A percentile compares a stretch with the other conserved stretches of the same genome.
phyloP scores from a whole-genome alignment of 2,797 vertebrate genomes.

The Oophaga sylvatica region DNA sequence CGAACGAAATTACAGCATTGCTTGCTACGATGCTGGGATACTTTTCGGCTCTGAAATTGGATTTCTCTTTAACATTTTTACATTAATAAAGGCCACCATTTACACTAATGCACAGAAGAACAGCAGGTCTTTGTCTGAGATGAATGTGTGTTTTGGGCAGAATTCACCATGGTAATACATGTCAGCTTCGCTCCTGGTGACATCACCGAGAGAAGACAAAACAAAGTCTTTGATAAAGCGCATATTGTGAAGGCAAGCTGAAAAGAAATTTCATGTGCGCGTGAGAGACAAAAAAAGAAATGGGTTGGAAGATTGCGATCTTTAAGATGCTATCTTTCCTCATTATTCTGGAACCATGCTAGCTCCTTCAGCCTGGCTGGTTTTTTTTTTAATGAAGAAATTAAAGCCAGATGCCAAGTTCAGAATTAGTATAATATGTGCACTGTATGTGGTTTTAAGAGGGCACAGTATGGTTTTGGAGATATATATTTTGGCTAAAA shows the following conservation, averaged over 20 bases:
- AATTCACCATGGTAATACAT: slow-evolving; percentile 56
- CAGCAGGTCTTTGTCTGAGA: slow-evolving; percentile 47
- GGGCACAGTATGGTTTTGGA: not conserved
- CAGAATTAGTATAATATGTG: not conserved
- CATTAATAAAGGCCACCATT: slow-evolving; percentile 58
- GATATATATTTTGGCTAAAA: not conserved
- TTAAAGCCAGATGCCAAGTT: not conserved
- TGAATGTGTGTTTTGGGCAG: slow-evolving; percentile 50
- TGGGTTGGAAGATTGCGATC: not conserved
- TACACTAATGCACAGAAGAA: slow-evolving; percentile 42
- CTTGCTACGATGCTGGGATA: slow-evolving; percentile 41
- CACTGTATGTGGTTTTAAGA: not conserved
- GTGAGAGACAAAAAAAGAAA: slow-evolving; percentile 15
- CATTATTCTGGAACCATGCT: slow-evolving; percentile 20
- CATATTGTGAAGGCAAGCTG: slow-evolving; percentile 19
- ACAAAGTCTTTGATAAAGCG: slow-evolving; percentile 48
- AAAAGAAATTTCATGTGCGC: slow-evolving; percentile 5
- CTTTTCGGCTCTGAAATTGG: slow-evolving; percentile 56
- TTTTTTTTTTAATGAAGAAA: not conserved
- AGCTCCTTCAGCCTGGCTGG: not conserved
- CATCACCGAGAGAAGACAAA: slow-evolving; percentile 44
- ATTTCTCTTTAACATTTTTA: slow-evolving; percentile 61
- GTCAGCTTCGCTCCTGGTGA: slow-evolving; percentile 45
- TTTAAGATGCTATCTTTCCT: slow-evolving; percentile 24
- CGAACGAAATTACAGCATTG: slow-evolving; percentile 47